Evolutionary conservation across 1,140 invertebrate genomes (phyloP).

Genomic region (Penaeus indicus): DNA sequence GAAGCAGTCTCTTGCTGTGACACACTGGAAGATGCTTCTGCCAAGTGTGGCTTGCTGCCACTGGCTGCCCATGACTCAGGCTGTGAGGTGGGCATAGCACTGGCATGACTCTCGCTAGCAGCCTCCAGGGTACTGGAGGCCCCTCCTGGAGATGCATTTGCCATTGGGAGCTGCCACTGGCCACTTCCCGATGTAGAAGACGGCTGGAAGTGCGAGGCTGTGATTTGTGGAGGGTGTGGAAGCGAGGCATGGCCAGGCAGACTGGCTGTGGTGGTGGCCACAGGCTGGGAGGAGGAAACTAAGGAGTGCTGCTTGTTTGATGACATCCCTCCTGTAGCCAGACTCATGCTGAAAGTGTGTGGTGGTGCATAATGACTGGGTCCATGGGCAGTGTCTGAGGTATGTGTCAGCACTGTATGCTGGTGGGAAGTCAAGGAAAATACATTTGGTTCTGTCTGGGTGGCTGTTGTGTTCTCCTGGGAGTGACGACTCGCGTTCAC

Average conservation of each 20-base stretch:
- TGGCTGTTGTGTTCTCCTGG: conserved; percentile 51
- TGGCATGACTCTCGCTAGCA: not conserved
- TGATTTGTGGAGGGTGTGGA: conserved; percentile 36
- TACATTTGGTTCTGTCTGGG: conserved; percentile 43
- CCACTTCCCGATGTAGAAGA: conserved; percentile 23
- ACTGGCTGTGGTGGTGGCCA: conserved; percentile 2
- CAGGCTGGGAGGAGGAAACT: conserved; percentile 3
- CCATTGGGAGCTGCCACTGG: conserved; percentile 48
- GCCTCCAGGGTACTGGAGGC: conserved; percentile 20
- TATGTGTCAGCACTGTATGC: conserved; percentile 14
- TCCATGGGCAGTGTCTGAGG: conserved; percentile 27
- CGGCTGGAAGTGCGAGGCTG: conserved; percentile 15
- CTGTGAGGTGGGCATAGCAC: conserved; percentile 32
- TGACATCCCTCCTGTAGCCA: not conserved
- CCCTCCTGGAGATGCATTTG: conserved; percentile 21
- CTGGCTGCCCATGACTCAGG: conserved; percentile 31
- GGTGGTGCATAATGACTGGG: conserved; percentile 26
- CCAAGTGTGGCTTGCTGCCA: conserved; percentile 12
- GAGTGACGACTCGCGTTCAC: not conserved
- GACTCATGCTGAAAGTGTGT: conserved; percentile 43
- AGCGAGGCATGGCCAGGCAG: not conserved
- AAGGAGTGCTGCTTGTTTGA: not conserved
- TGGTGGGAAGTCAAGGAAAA: conserved; percentile 47
- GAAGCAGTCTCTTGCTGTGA: not conserved
- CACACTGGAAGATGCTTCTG: conserved; percentile 35